These are phyloP conservation scores for Leptopilina clavipes DNA, from an alignment of 1,140 invertebrate genomes.

Conservation along the genomic window DNA sequence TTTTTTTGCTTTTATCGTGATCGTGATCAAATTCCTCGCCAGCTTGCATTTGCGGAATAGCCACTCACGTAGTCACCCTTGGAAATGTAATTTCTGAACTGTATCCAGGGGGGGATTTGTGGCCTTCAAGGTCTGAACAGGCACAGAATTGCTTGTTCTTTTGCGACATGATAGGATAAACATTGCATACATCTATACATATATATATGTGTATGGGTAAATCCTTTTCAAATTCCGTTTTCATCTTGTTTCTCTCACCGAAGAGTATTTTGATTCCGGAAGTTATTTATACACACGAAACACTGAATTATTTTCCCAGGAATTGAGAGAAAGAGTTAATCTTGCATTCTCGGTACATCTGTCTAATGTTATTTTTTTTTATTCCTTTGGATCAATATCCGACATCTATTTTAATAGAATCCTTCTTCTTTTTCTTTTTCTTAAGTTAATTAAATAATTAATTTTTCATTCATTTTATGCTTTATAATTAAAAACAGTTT, in stretches of 20 bases:
- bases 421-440: too few species aligned
- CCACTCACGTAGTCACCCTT: slow-evolving; percentile 2
- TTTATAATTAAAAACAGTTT: too few species aligned
- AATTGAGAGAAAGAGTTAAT: too few species aligned
- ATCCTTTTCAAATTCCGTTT: slow-evolving; percentile 7
- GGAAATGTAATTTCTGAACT: neutral
- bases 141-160: slow-evolving; percentile 5
- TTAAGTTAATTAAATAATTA: too few species aligned
- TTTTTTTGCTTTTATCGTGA: neutral
- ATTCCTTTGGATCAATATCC: too few species aligned
- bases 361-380: too few species aligned
- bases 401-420: too few species aligned
- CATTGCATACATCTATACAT: neutral
- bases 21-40: neutral
- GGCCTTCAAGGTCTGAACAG: neutral
- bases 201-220: neutral
- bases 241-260: neutral
- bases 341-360: too few species aligned
- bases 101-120: neutral
- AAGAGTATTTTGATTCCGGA: too few species aligned
- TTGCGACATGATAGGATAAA: slow-evolving; percentile 5
- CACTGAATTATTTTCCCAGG: too few species aligned
- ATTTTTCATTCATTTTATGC: too few species aligned
- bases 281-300: too few species aligned
- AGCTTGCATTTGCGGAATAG: neutral